Base-by-base conservation (phyloP, 1,140 invertebrate species). In the Cydia fagiglandana region DNA sequence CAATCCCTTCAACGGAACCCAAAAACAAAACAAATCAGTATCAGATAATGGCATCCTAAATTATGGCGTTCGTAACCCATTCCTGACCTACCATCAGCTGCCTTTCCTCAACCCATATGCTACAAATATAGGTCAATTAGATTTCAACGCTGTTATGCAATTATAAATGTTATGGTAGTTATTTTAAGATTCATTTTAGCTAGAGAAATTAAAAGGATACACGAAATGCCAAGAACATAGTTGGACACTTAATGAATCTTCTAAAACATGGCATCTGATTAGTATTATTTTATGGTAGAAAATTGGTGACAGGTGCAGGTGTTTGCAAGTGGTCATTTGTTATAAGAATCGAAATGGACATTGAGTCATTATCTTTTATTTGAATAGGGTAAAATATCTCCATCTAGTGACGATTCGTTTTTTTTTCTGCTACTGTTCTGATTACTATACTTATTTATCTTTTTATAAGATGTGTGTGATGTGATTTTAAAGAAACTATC, bases 1-100 rank as follows among this genome's bases (percentile, higher is more conserved):
- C 83, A 77, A 81, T 82, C 75, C 74, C 76, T 83, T 79, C 77
- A 30, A 74, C 24, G 28, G 28, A 50, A 75, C 75, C 81, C 56
- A 83, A 84, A 86, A 92, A 89, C 78, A 90, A 89, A 91, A 84
- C 79, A 89, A 92, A 90, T 87, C 81, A 78, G 84, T 87, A 84
- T 85, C 78, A 76, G 80, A 86, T 89, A 90, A 89, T 87, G 84
- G 81, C 82, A 76, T 80, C 75, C 80, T 75, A 87, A 91, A 91
- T 90, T 86, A 91, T 89, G 82, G 84, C 76, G 80, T 83, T 84
- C 78, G 81, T 83, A 88, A 88, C 82, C 85, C 83, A 86, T 86
- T 83, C 84, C 82, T 79, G 83, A 84, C 81, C 82, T 85, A 85
- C 81, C 77, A 82, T 89, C 90, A 92, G 88, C 89, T 91, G 89